A percentile compares a stretch with the other conserved stretches of the same genome.
These are phyloP conservation scores for Athalia rosae DNA, from an alignment of 2,888 invertebrate species.

Conservation along the genomic window DNA sequence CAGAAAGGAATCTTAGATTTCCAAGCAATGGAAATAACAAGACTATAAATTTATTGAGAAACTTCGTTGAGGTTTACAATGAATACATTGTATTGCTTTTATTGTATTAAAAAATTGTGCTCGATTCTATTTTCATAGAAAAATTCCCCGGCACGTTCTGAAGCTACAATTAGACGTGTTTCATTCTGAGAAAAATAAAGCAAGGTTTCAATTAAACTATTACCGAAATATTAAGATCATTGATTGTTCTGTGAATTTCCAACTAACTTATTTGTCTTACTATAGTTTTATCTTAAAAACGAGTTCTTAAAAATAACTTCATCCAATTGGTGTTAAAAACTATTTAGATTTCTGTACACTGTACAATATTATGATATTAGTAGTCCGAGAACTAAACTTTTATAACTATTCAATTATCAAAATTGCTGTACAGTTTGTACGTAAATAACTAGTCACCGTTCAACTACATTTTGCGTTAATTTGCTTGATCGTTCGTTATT, in stretches of 20 bases:
- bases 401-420: conserved; percentile 53
- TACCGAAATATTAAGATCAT: too few species aligned
- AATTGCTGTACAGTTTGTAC: conserved; percentile 51
- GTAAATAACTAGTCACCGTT: conserved; percentile 49
- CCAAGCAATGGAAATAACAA: too few species aligned
- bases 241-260: too few species aligned
- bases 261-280: not conserved
- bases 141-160: not conserved
- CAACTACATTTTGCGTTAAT: conserved; percentile 45
- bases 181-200: not conserved
- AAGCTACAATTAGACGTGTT: not conserved
- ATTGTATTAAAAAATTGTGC: not conserved
- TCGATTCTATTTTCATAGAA: not conserved
- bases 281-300: not conserved
- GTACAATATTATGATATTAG: conserved; percentile 54
- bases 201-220: not conserved
- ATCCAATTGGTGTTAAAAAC: not conserved
- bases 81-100: too few species aligned
- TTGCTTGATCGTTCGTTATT: conserved; percentile 41
- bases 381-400: conserved; percentile 1
- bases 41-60: too few species aligned
- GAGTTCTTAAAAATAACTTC: not conserved
- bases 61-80: too few species aligned
- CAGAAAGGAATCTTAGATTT: too few species aligned
- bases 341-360: conserved; percentile 60